phyloP scores from a whole-genome alignment of 2,797 vertebrate genomes.

The Silurus aristotelis region DNA sequence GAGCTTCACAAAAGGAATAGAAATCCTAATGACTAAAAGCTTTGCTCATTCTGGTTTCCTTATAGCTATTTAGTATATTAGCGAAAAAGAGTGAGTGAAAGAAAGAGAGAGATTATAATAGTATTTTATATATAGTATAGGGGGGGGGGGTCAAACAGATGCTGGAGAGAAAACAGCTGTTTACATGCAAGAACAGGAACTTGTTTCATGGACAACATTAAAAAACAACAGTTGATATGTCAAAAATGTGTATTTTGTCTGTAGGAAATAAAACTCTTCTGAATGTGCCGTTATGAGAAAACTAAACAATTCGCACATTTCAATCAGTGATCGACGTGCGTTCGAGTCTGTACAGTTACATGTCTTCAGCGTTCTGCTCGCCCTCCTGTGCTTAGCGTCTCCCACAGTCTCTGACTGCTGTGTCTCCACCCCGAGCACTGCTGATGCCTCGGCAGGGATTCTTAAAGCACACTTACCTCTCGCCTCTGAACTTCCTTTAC shows the following conservation, averaged over 20 bases:
- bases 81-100: too few species aligned
- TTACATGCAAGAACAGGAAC: background rate
- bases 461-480: conserved; percentile 39
- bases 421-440: conserved; percentile 21
- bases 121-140: too few species aligned
- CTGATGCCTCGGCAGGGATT: conserved; percentile 32
- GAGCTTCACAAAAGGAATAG: too few species aligned
- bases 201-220: background rate
- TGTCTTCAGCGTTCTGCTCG: background rate
- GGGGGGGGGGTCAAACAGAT: too few species aligned
- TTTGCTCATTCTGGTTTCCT: background rate
- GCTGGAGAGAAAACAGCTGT: background rate
- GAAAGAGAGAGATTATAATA: too few species aligned
- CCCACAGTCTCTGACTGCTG: conserved; percentile 15
- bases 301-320: background rate
- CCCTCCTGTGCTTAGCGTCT: background rate
- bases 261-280: background rate
- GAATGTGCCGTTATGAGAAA: background rate
- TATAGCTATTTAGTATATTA: background rate
- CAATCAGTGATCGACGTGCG: too few species aligned
- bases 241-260: background rate
- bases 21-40: too few species aligned
- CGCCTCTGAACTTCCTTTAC: background rate
- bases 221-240: background rate
- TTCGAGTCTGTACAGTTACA: background rate